Evolutionary conservation across 2,113 vertebrate species (phyloP).

Genomic region (Hippocampus guttulatus): DNA sequence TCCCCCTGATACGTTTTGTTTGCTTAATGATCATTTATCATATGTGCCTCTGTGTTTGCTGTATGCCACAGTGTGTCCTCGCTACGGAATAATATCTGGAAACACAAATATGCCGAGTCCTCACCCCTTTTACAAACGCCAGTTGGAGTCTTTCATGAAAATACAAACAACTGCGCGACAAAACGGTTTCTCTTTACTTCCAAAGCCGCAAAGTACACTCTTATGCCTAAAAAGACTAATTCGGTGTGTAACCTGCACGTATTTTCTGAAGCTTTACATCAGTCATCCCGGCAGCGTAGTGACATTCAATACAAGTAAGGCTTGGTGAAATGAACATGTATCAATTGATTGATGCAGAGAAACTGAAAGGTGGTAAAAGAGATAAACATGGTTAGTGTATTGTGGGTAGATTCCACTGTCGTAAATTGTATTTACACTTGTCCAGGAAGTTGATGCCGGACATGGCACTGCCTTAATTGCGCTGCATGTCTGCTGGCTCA

Average conservation of each 20-base stretch:
- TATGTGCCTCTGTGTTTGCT: background rate
- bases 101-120: conserved; percentile 1
- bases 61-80: background rate
- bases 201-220: background rate
- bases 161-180: background rate
- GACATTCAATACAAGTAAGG: background rate
- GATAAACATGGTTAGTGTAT: conserved; percentile 3
- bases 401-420: conserved; percentile 38
- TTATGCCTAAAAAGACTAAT: conserved; percentile 1
- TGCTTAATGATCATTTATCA: background rate
- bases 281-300: background rate
- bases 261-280: background rate
- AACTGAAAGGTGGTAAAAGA: background rate
- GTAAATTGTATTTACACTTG: conserved; percentile 51
- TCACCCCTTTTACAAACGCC: conserved; percentile 20
- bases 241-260: background rate
- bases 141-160: background rate
- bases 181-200: conserved; percentile 1
- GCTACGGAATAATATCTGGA: background rate
- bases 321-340: background rate
- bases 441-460: conserved; percentile 45
- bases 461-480: conserved; percentile 18
- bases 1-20: background rate
- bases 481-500: background rate
- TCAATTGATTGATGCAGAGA: background rate